A percentile compares a stretch with the other conserved stretches of the same genome.
These are phyloP conservation scores for Coremacera marginata DNA, from an alignment of 2,888 invertebrate species.

Conservation along the genomic window DNA sequence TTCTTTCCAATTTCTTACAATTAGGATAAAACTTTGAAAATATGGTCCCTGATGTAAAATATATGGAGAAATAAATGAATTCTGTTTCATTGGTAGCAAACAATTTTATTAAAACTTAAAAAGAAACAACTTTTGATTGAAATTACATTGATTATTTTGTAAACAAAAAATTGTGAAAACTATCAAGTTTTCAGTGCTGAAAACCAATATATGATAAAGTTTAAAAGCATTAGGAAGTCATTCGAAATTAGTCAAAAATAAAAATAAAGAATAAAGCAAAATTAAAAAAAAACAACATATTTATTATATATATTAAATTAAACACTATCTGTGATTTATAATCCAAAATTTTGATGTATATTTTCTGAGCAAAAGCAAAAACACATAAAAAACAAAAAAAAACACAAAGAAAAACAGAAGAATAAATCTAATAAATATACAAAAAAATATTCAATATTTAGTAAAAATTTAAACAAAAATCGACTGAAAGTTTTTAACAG, in stretches of 20 bases:
- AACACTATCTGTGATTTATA: slow-evolving; percentile 71
- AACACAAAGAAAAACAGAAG: slow-evolving; percentile 47
- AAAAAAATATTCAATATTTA: slow-evolving; percentile 50
- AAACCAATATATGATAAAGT: background rate
- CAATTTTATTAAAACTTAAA: background rate
- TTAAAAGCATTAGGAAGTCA: background rate
- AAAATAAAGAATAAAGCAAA: slow-evolving; percentile 38
- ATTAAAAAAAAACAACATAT: slow-evolving; percentile 55
- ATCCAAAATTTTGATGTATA: slow-evolving; percentile 71
- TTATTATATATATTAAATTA: slow-evolving; percentile 63
- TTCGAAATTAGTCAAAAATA: slow-evolving; percentile 34
- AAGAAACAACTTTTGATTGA: background rate
- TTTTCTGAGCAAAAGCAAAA: slow-evolving; percentile 64
- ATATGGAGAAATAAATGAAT: background rate
- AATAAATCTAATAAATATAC: slow-evolving; percentile 47
- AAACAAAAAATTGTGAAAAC: background rate
- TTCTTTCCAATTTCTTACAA: too few species aligned
- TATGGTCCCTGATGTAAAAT: too few species aligned
- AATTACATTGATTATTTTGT: background rate
- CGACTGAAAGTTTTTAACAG: slow-evolving; percentile 48
- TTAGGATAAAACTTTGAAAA: too few species aligned
- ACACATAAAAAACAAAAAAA: slow-evolving; percentile 49
- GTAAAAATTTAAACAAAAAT: slow-evolving; percentile 51
- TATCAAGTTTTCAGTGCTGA: background rate
- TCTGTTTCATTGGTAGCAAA: background rate